Base-by-base conservation (phyloP, 2,797 vertebrate species). In the Enteromius unitaeniatus region DNA sequence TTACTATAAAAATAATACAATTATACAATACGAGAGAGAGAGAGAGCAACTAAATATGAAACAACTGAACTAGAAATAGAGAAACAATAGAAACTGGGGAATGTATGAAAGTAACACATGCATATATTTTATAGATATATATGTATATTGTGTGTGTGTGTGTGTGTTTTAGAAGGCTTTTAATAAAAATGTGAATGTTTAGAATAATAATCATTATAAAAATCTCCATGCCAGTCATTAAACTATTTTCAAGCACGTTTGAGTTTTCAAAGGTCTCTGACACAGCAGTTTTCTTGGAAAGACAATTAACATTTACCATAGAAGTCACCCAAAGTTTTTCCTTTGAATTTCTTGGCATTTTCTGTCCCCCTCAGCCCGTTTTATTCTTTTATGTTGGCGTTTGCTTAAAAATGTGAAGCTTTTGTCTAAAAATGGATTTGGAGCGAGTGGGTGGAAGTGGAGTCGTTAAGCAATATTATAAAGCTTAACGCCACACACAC, bases 391-490 rank as follows among this genome's bases (percentile, higher is more conserved):
- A 74, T 64, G 75, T 70, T 81, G 67, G 53, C 3, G 23, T 70
- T 73, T 83, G 77, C 73, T 79, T 76, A 74, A 55, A 80, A 60
- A 88, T 21, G 6, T 80, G 69, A 84, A 34, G n/a, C 67, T 64
- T 86, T 80, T 81, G 74, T 65, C 62, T 81, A 85, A 82, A 83
- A 90, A 83, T 74, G 72, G 64, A 83, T 67, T 78, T 83, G 62
- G 58, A 69, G 68, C 40, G 23, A 47, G 65, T 62, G 72, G 79
- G 72, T 83, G 62, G 84, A 85, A 79, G 87, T 73, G 76, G 34
- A 72, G 79, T 82, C 78, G 88, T 88, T 89, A 84, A 85, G 88
- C 86, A 89, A 86, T 90, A 89, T 89, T 79, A 81, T 88, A 89
- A 89, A 91, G 89, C 86, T 87, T 85, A 79, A 86, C 88, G 88